Evolutionary conservation across 2,888 invertebrate genomes (phyloP).

Genomic region (Morpho helenor): DNA sequence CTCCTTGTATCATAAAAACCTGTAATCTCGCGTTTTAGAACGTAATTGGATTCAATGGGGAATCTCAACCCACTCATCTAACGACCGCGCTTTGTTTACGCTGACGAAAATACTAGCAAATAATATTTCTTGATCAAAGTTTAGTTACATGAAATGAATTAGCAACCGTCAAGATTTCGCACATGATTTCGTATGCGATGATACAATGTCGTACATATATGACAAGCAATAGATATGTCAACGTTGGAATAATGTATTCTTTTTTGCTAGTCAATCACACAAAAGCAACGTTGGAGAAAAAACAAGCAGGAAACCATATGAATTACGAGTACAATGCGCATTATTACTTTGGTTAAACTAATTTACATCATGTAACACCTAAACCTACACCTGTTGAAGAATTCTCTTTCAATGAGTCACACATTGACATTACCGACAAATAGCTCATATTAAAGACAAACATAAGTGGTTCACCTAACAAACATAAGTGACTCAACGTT

Average conservation of each 20-base stretch:
- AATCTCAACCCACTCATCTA: slow-evolving; percentile 60
- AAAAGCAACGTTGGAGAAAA: slow-evolving; percentile 5
- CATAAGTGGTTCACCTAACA: slow-evolving; percentile 46
- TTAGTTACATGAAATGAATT: too few relatives aligned
- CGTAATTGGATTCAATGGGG: slow-evolving; percentile 69
- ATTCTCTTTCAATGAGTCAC: slow-evolving; percentile 61
- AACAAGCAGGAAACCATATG: slow-evolving; percentile 27
- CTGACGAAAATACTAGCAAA: slow-evolving; percentile 31
- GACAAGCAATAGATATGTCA: neutral
- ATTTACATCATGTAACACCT: slow-evolving; percentile 24
- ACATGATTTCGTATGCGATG: too few relatives aligned
- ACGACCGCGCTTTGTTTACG: slow-evolving; percentile 63
- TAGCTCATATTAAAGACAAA: slow-evolving; percentile 40
- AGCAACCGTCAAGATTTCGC: too few relatives aligned
- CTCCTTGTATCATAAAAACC: slow-evolving; percentile 58
- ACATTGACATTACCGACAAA: slow-evolving; percentile 43
- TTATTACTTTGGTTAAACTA: slow-evolving; percentile 38
- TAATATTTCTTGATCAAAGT: neutral
- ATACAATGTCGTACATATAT: too few relatives aligned
- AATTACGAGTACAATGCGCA: slow-evolving; percentile 37
- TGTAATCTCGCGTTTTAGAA: slow-evolving; percentile 50
- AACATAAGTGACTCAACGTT: slow-evolving; percentile 53
- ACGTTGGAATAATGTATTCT: slow-evolving; percentile 14
- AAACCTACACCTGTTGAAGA: slow-evolving; percentile 52
- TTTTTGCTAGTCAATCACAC: slow-evolving; percentile 10